Evolutionary conservation across 2,113 vertebrate species (phyloP).

Genomic region (Caretta caretta): DNA sequence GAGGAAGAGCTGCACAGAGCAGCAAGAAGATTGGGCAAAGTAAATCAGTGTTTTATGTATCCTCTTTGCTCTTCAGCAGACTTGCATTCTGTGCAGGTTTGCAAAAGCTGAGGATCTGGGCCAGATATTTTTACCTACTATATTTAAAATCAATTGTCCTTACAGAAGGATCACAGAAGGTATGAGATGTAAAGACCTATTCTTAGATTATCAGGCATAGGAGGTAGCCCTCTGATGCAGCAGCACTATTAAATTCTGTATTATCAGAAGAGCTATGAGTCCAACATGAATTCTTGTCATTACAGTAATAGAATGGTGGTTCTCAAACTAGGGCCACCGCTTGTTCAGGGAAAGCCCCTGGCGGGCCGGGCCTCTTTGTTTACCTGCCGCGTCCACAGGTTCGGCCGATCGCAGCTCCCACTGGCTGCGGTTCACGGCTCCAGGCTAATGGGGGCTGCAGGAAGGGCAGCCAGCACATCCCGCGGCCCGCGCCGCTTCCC

Average conservation of each 20-base stretch:
- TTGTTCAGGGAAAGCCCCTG: no score
- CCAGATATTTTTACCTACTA: neutral
- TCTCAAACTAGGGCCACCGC: no score
- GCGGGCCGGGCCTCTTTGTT: no score
- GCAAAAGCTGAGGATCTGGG: neutral
- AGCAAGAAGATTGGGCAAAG: neutral
- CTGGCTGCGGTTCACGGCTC: no score
- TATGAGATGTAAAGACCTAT: neutral
- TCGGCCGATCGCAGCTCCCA: no score
- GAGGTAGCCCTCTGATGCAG: slow-evolving; percentile 33
- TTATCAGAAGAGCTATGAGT: slow-evolving; percentile 47
- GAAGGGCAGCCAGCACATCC: no score
- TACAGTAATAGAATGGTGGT: neutral
- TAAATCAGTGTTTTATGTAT: neutral
- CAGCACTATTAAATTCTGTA: slow-evolving; percentile 15
- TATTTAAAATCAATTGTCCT: slow-evolving; percentile 7
- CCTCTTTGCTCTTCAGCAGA: neutral
- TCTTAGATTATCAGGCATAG: neutral
- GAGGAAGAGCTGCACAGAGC: neutral
- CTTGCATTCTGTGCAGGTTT: neutral
- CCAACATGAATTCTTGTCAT: slow-evolving; percentile 33
- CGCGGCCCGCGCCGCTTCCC: no score
- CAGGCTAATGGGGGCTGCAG: no score
- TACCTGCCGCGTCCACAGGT: no score
- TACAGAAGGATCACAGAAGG: slow-evolving; percentile 7